Evolutionary conservation across 2,888 invertebrate genomes (phyloP).

Genomic region (Syrphus vitripennis): DNA sequence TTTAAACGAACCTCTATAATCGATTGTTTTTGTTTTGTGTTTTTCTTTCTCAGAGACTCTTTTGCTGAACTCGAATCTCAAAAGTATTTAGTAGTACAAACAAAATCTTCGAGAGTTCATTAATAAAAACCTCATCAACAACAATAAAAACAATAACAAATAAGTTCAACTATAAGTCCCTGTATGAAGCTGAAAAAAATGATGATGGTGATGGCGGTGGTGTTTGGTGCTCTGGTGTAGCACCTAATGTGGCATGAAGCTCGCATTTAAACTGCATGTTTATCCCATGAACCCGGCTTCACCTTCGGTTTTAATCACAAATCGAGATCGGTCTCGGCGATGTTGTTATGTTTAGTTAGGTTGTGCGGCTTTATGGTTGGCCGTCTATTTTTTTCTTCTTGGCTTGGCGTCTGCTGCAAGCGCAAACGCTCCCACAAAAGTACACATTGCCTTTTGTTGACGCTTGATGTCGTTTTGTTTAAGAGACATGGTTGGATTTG

Average conservation of each 20-base stretch:
- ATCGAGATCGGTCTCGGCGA: constrained; percentile 65
- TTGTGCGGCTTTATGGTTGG: constrained; percentile 20
- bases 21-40: background rate
- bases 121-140: constrained; percentile 47
- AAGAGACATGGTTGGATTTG: background rate
- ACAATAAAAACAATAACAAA: background rate
- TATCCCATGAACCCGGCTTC: constrained; percentile 72
- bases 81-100: constrained; percentile 57
- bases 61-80: background rate
- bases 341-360: background rate
- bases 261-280: constrained; percentile 72
- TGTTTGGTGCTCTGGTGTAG: constrained; percentile 51
- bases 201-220: constrained; percentile 4
- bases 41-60: background rate
- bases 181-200: background rate
- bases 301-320: constrained; percentile 66
- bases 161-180: constrained; percentile 42
- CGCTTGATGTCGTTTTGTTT: constrained; percentile 9
- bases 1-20: constrained; percentile 6
- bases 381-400: too few relatives aligned
- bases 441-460: constrained; percentile 21
- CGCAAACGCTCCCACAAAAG: constrained; percentile 60
- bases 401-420: constrained; percentile 17
- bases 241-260: constrained; percentile 71
- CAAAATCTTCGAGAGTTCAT: constrained; percentile 51